These are phyloP conservation scores for Mormyrus proboscirostris DNA, from an alignment of 2,797 vertebrate genomes.

Conservation along the genomic window DNA sequence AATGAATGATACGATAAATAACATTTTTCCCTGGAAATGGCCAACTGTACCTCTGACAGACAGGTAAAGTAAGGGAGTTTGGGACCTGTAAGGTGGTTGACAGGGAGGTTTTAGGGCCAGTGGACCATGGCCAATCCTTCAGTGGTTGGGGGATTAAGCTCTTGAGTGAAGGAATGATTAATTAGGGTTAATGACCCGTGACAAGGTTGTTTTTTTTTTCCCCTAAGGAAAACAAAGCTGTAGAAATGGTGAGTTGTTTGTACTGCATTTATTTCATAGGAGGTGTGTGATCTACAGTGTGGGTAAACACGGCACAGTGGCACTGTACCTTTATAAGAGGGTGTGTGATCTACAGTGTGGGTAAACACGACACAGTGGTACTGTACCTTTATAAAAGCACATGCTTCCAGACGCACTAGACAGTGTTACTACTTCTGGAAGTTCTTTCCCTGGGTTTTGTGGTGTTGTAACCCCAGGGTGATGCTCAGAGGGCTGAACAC, in stretches of 20 bases:
- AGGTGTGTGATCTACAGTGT: not conserved
- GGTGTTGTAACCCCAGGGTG: constrained; percentile 34
- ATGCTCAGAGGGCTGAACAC: constrained; percentile 35
- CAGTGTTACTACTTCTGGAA: constrained; percentile 27
- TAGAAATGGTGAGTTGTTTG: not conserved
- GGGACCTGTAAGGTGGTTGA: not conserved
- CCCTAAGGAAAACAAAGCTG: not conserved
- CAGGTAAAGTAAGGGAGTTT: not conserved
- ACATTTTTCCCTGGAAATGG: not conserved
- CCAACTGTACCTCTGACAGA: not conserved
- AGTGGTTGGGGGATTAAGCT: not conserved
- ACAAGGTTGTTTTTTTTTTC: not conserved
- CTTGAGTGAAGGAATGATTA: constrained; percentile 3
- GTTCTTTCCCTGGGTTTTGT: constrained; percentile 36
- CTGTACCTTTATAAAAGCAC: not conserved
- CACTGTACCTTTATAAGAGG: not conserved
- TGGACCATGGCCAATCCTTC: not conserved
- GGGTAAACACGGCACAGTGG: not conserved
- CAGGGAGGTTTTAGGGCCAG: not conserved
- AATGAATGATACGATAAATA: not conserved
- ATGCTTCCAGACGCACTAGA: not conserved
- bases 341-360: not conserved
- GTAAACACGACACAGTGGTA: not conserved
- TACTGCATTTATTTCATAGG: not conserved
- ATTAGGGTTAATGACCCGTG: not conserved